A percentile compares a stretch with the other conserved stretches of the same genome.
These are phyloP conservation scores for Phrixothrix hirtus DNA, from an alignment of 2,888 invertebrate species.

Conservation along the genomic window DNA sequence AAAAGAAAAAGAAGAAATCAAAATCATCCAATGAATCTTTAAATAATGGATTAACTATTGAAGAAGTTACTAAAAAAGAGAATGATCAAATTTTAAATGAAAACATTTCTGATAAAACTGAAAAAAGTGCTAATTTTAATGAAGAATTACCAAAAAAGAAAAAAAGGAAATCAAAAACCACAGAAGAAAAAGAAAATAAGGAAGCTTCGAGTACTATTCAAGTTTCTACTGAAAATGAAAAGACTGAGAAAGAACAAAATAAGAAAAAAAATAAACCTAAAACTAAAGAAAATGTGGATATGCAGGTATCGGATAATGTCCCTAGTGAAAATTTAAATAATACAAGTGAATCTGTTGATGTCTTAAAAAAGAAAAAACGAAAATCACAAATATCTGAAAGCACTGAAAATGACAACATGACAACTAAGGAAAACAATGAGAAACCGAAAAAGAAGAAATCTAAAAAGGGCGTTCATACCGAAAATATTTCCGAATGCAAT, in stretches of 20 bases:
- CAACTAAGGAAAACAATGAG: background rate
- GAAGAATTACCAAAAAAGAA: conserved; percentile 45
- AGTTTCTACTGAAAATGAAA: background rate
- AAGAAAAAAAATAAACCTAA: background rate
- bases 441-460: conserved; percentile 1
- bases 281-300: too few relatives aligned
- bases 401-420: background rate
- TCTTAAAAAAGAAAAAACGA: background rate
- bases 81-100: too few relatives aligned
- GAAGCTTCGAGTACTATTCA: conserved; percentile 4
- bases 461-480: background rate
- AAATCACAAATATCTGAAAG: conserved; percentile 2
- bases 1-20: too few relatives aligned
- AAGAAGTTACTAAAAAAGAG: too few relatives aligned
- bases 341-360: background rate
- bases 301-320: background rate
- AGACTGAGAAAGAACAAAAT: background rate
- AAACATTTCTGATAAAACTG: too few relatives aligned
- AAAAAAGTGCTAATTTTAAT: too few relatives aligned
- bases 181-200: conserved; percentile 40
- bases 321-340: too few relatives aligned
- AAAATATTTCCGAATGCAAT: background rate
- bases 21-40: too few relatives aligned
- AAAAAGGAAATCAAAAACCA: conserved; percentile 44
- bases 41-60: too few relatives aligned